Base-by-base conservation (phyloP, 2,797 vertebrate species). In the Chaenodraco wilsoni region DNA sequence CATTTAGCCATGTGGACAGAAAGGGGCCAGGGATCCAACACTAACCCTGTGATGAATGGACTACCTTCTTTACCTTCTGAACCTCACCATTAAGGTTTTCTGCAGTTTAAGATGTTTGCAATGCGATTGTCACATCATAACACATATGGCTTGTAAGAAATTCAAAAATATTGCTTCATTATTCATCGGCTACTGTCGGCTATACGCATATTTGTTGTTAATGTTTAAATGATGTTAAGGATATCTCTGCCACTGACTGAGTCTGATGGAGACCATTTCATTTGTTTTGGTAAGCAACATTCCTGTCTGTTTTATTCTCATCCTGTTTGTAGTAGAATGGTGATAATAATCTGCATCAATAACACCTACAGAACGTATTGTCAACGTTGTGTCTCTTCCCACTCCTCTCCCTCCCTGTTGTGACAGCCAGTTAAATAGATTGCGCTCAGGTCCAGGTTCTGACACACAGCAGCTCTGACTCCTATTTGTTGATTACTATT, bases 401-500 rank as follows among this genome's bases (percentile, higher is more conserved):
- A 65, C 49, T 77, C 54, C 21, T 49, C 72, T 76, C 50, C 43
- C 9, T 41, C 90, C 88, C 87, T 91, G 91, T 94, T 95, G 91
- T 94, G 95, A 96, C 95, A 96, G 93, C 89, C 91, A 90, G 94
- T 92, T 92, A 94, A 84, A 96, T 93, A 93, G 90, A 98, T 95
- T 94, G 95, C 91, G 92, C 84, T 89, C 84, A 87, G 93, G 92
- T 93, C 90, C 82, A 85, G 92, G 92, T 94, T 95, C 93, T 95
- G 95, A 96, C 95, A 95, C 93, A 79, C 89, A 85, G 88, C 90
- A 86, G 88, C 85, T 79, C 89, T 90, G 91, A 94, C 94, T 95
- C 91, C 96, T 97, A 98, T 99, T 97, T 98, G 97, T 98, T 98
- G 97, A 98, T 98, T 98, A 94, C 95, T 98, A 98, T 99, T 96